Conservation (phyloP, 2,888 invertebrate species). For the Baronia brevicornis region DNA sequence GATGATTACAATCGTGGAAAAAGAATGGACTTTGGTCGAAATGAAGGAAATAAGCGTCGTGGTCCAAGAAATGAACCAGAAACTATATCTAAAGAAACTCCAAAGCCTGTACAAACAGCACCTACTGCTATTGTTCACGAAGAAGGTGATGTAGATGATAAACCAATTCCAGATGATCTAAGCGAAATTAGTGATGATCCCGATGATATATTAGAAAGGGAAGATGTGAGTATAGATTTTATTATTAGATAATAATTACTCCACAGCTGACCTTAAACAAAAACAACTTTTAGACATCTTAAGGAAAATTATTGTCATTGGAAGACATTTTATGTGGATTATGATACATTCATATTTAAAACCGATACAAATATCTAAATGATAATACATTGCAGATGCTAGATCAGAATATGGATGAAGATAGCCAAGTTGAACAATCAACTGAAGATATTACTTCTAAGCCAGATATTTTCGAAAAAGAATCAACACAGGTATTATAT, state of each 20-base stretch:
- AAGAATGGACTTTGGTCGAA: conserved; percentile 51
- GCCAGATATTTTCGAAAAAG: conserved; percentile 53
- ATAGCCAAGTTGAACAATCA: conserved; percentile 47
- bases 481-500: conserved; percentile 52
- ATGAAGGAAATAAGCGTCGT: conserved; percentile 54
- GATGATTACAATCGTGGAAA: conserved; percentile 63
- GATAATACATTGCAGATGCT: conserved; percentile 41
- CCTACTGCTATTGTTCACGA: conserved; percentile 32
- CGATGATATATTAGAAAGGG: conserved; percentile 89
- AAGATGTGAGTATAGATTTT: conserved; percentile 69
- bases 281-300: neutral
- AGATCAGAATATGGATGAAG: conserved; percentile 60
- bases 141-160: conserved; percentile 66
- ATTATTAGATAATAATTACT: neutral
- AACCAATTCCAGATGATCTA: conserved; percentile 80
- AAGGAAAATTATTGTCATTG: no score
- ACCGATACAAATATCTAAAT: neutral
- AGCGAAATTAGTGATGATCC: conserved; percentile 94
- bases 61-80: conserved; percentile 52
- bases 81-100: conserved; percentile 38
- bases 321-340: no score
- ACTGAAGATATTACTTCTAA: conserved; percentile 45
- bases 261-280: neutral
- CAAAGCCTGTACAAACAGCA: conserved; percentile 50
- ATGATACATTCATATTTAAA: no score